Conservation (phyloP, 1,140 invertebrate genomes). For the Zophobas atratus region DNA sequence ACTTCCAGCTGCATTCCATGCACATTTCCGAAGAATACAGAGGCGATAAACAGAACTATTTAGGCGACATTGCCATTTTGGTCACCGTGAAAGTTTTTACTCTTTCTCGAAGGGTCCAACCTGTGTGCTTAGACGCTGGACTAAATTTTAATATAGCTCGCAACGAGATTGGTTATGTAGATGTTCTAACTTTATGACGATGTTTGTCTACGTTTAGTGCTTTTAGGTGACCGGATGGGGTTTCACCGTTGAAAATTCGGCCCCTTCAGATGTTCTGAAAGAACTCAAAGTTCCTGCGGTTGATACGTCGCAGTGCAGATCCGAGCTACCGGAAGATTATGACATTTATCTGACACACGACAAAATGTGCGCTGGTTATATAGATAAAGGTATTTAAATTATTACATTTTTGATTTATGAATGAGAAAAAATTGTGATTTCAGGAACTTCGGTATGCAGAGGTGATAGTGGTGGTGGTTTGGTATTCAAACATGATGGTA, state of each 20-base stretch:
- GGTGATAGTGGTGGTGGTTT: slow-evolving; percentile 22
- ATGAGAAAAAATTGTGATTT: background rate
- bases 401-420: background rate
- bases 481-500: background rate
- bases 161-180: background rate
- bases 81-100: background rate
- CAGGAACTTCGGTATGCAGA: slow-evolving; percentile 7
- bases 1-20: background rate
- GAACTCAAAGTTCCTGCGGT: slow-evolving; percentile 26
- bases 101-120: slow-evolving; percentile 11
- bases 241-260: background rate
- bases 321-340: slow-evolving; percentile 13
- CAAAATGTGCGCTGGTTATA: slow-evolving; percentile 27
- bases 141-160: background rate
- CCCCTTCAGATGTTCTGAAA: background rate
- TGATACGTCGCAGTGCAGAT: background rate
- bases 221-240: slow-evolving; percentile 22
- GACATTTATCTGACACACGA: slow-evolving; percentile 10
- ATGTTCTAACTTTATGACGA: too few species aligned
- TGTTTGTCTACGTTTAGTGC: too few species aligned
- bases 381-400: slow-evolving; percentile 7
- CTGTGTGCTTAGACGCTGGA: slow-evolving; percentile 3
- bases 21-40: background rate
- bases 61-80: slow-evolving; percentile 25
- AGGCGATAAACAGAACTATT: background rate